Base-by-base conservation (phyloP, 1,140 invertebrate species). In the Dryas iulia region DNA sequence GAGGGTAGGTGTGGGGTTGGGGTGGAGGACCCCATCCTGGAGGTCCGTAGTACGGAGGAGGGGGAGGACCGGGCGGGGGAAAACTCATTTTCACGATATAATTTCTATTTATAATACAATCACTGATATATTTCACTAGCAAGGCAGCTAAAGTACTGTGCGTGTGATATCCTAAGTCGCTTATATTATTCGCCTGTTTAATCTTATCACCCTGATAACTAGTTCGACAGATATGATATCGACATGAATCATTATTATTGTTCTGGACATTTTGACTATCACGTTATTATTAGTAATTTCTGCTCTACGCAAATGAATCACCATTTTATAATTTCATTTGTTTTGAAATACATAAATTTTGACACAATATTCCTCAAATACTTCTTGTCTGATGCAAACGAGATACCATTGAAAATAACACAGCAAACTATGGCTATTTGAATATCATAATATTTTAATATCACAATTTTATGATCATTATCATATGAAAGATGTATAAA, bases 171-270 rank as follows among this genome's bases (percentile, higher is more conserved):
- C 1, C 4, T 56, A 25, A 8, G 53, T 61, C 28, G 66, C 59
- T 69, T 74, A 74, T 74, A 74, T 74, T 71, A 35, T 56, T 66
- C 25, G 47, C 39, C 33, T 23, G 58, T 69, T 47, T 72, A 69
- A 74, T 74, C 69, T 71, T 72, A 74, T 74, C 73, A 53, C 14
- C 25, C 24, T 59, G 72, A 72, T 74, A 74, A 64, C 62, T n/a
- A 21, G 14, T 47, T 10, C 2, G n/a, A 31, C 8, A 47, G 39
- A 47, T 21, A 47, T 24, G 67, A 69, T 64, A 58, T 33, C 26
- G 11, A 21, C 8, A 14, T 64, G 61, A 69, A 26, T 69, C 67
- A 64, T 59, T 62, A 64, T 59, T 62, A 14, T 54, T 30, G 28
- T 31, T 39, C 21, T 53, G 18, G 8, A 26, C 10, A 47, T 7